These are phyloP conservation scores for Taeniopygia guttata DNA, from an alignment of 2,797 vertebrate species.

Conservation along the genomic window DNA sequence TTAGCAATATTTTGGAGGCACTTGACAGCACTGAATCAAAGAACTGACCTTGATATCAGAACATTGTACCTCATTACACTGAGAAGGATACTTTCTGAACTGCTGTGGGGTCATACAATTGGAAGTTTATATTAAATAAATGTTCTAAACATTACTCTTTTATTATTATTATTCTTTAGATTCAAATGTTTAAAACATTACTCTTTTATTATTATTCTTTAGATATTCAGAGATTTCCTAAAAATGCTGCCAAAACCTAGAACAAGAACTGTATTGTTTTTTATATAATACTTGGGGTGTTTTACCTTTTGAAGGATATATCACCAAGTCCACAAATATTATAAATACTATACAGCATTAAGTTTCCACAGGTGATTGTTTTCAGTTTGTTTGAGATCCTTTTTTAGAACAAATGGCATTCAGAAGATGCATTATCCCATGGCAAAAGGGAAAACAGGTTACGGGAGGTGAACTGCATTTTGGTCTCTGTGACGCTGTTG, in stretches of 20 bases:
- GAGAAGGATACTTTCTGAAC: neutral
- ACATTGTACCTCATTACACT: neutral
- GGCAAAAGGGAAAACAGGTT: neutral
- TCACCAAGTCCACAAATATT: neutral
- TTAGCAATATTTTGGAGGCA: neutral
- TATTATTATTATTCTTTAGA: neutral
- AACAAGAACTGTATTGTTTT: neutral
- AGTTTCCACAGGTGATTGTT: neutral
- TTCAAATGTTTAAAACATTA: neutral
- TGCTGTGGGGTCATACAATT: neutral
- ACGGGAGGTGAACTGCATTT: neutral
- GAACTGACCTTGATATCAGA: neutral
- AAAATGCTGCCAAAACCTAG: neutral
- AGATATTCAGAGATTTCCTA: neutral
- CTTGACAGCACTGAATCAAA: neutral
- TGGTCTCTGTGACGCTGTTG: neutral
- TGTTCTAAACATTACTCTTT: neutral
- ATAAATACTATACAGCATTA: neutral
- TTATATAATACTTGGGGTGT: neutral
- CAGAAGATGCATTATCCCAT: neutral
- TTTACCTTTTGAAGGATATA: neutral
- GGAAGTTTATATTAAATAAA: neutral
- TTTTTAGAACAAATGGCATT: neutral
- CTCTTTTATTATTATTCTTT: neutral
- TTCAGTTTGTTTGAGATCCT: neutral